Evolutionary conservation across 2,797 vertebrate species (phyloP).

Genomic region (Scleropages formosus): DNA sequence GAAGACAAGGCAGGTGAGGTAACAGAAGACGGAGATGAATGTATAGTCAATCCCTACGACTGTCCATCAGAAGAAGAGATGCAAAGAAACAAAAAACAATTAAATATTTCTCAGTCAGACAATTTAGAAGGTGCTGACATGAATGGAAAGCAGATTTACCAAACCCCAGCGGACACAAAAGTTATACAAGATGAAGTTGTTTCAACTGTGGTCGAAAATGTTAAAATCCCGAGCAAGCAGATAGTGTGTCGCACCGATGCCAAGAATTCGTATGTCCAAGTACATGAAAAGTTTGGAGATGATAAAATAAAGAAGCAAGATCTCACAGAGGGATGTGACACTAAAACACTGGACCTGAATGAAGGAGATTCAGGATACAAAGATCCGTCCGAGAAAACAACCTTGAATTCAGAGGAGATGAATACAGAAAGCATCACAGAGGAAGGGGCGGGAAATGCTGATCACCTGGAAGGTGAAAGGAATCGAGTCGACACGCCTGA

Average conservation of each 20-base stretch:
- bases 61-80: slow-evolving; percentile 22
- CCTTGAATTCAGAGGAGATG: background rate
- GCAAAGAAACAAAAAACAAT: slow-evolving; percentile 2
- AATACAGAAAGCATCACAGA: slow-evolving; percentile 12
- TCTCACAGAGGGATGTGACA: slow-evolving; percentile 16
- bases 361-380: slow-evolving; percentile 25
- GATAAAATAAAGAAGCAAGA: slow-evolving; percentile 30
- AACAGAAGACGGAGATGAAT: slow-evolving; percentile 30
- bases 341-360: slow-evolving; percentile 22
- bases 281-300: slow-evolving; percentile 31
- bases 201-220: background rate
- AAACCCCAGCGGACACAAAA: background rate
- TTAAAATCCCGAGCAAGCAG: background rate
- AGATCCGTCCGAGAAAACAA: background rate
- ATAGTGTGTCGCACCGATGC: background rate
- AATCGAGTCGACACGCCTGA: slow-evolving; percentile 32
- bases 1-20: background rate
- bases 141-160: slow-evolving; percentile 30
- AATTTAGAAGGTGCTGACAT: slow-evolving; percentile 17
- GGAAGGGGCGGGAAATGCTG: slow-evolving; percentile 28
- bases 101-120: background rate
- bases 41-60: slow-evolving; percentile 33
- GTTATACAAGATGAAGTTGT: slow-evolving; percentile 1
- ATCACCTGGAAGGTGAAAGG: slow-evolving; percentile 28
- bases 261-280: slow-evolving; percentile 33